Percentiles rank a stretch among this genome's conserved stretches.
phyloP scores from a whole-genome alignment of 2,113 vertebrate genomes.

The Marmota flaviventris region DNA sequence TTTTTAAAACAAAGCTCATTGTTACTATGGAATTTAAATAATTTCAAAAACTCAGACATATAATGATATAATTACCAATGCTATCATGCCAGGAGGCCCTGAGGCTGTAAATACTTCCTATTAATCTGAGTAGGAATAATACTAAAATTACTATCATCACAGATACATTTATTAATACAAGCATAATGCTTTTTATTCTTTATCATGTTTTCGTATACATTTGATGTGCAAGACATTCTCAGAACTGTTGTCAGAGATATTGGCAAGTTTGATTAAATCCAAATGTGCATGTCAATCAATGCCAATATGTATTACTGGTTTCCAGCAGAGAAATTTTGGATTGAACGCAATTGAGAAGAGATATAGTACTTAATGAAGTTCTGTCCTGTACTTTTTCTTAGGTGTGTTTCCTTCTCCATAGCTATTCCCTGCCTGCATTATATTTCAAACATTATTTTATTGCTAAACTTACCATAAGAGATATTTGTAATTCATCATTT shows the following conservation, averaged over 20 bases:
- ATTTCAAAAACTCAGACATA: not conserved
- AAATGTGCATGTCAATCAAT: not conserved
- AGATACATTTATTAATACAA: not conserved
- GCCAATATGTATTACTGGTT: not conserved
- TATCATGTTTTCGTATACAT: not conserved
- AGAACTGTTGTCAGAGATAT: conserved; percentile 13
- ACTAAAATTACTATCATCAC: not conserved
- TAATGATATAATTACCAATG: not conserved
- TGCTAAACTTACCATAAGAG: conserved; percentile 31
- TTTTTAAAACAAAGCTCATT: not conserved
- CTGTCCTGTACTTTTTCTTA: not conserved
- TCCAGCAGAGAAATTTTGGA: not conserved
- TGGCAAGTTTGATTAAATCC: conserved; percentile 29
- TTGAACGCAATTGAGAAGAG: not conserved
- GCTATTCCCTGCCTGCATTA: not conserved
- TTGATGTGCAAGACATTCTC: not conserved
- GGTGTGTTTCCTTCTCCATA: not conserved
- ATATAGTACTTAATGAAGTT: conserved; percentile 1
- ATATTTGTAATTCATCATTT: conserved; percentile 39
- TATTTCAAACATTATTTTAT: conserved; percentile 12
- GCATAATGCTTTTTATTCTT: not conserved
- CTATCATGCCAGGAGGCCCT: not conserved
- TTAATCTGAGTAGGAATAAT: not conserved
- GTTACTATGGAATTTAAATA: conserved; percentile 7
- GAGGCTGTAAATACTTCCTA: not conserved